Percentiles rank a stretch among this genome's conserved stretches.
phyloP scores from a whole-genome alignment of 1,140 invertebrate species.

The Leguminivora glycinivorella region DNA sequence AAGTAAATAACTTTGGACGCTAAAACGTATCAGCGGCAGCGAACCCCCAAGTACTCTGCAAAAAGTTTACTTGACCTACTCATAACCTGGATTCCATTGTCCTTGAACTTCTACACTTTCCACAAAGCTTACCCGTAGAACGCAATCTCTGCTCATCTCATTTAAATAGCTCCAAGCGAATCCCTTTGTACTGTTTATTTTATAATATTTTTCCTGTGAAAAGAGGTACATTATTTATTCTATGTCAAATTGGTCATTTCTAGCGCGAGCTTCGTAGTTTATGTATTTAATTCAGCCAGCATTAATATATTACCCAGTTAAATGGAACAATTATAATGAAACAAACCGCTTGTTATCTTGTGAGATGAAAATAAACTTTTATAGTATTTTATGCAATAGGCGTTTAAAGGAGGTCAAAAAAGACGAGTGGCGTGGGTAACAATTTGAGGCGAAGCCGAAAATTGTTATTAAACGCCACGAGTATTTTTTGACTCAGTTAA shows the following conservation, averaged over 20 bases:
- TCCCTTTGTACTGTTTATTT: neutral
- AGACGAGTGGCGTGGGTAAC: no score
- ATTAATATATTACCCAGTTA: no score
- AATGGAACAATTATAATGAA: no score
- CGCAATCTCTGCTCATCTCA: constrained; percentile 8
- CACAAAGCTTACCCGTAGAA: neutral
- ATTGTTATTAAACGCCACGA: no score
- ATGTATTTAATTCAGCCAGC: no score
- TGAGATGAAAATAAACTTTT: no score
- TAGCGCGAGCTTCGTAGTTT: constrained; percentile 5
- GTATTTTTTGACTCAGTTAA: no score
- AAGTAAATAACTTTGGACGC: neutral
- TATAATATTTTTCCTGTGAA: neutral
- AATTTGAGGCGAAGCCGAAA: no score
- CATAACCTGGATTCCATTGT: neutral
- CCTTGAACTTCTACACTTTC: neutral
- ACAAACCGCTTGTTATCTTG: no score
- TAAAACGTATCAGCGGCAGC: neutral
- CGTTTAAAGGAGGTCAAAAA: no score
- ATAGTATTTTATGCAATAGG: no score
- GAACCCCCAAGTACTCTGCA: neutral
- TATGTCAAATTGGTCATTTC: neutral
- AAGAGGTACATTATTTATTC: neutral
- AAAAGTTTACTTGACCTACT: neutral
- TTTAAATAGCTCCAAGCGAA: constrained; percentile 1